A percentile compares a stretch with the other conserved stretches of the same genome.
Evolutionary conservation across 2,113 vertebrate genomes (phyloP).

Genomic region (Cyprinodon brontotheroides): DNA sequence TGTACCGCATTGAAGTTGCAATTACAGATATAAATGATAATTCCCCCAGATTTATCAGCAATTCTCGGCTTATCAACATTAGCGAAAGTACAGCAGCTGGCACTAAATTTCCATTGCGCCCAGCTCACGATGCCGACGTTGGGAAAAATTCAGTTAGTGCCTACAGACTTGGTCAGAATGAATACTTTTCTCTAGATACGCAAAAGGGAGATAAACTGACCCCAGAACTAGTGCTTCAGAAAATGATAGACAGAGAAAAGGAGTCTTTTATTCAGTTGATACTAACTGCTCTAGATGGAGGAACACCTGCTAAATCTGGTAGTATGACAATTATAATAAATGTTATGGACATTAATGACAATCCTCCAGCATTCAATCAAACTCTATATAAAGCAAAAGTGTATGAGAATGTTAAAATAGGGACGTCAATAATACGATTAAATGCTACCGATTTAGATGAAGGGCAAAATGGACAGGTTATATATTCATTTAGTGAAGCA

Average conservation of each 20-base stretch:
- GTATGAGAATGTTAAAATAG: conserved; percentile 1
- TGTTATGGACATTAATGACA: conserved; percentile 36
- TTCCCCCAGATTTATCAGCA: conserved; percentile 44
- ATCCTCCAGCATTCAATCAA: conserved; percentile 12
- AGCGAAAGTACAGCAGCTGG: conserved; percentile 57
- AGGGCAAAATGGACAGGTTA: neutral
- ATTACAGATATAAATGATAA: conserved; percentile 74
- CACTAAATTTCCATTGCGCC: conserved; percentile 49
- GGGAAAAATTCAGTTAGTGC: conserved; percentile 67
- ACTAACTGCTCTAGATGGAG: conserved; percentile 86
- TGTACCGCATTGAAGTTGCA: conserved; percentile 60
- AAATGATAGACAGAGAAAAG: conserved; percentile 84
- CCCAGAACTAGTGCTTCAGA: conserved; percentile 82
- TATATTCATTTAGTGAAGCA: conserved; percentile 80
- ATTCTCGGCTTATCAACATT: conserved; percentile 5
- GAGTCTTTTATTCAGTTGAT: conserved; percentile 77
- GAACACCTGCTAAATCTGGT: conserved; percentile 81
- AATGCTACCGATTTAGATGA: conserved; percentile 12
- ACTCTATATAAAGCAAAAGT: conserved; percentile 2
- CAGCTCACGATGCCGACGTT: conserved; percentile 67
- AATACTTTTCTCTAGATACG: conserved; percentile 58
- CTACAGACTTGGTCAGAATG: conserved; percentile 70
- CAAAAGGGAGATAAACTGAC: conserved; percentile 61
- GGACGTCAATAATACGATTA: neutral
- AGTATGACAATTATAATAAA: conserved; percentile 74